Percentiles rank a stretch among this genome's conserved stretches.
Conservation (phyloP, 1,140 invertebrate genomes). For the Megalopta genalis region DNA sequence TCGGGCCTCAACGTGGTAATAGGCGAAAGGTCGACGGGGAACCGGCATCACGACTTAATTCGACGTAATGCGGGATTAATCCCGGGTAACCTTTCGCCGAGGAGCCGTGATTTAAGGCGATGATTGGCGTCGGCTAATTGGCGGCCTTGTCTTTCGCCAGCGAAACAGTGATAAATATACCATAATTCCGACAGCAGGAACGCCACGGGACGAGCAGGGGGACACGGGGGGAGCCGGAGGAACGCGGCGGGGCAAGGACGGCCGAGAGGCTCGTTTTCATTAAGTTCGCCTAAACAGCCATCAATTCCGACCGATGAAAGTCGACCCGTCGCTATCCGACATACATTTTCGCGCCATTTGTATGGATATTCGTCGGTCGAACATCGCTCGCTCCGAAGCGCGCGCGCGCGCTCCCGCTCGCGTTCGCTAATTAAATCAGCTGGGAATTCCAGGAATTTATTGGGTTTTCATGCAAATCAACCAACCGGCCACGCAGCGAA, state of each 20-base stretch:
- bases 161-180: slow-evolving; percentile 46
- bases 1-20: no score
- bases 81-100: slow-evolving; percentile 31
- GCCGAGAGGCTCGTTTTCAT: slow-evolving; percentile 44
- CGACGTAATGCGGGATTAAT: slow-evolving; percentile 42
- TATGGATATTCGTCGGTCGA: slow-evolving; percentile 61
- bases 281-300: slow-evolving; percentile 59
- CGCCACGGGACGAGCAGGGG: not conserved
- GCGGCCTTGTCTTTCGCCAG: slow-evolving; percentile 38
- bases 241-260: slow-evolving; percentile 11
- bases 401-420: slow-evolving; percentile 27
- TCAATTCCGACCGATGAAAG: slow-evolving; percentile 70
- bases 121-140: slow-evolving; percentile 51
- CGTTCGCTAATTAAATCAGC: slow-evolving; percentile 69
- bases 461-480: slow-evolving; percentile 69
- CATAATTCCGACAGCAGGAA: slow-evolving; percentile 23
- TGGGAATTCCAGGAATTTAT: slow-evolving; percentile 66
- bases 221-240: not conserved
- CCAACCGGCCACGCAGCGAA: slow-evolving; percentile 13
- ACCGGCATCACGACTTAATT: slow-evolving; percentile 32
- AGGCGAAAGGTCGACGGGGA: not conserved
- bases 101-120: slow-evolving; percentile 48
- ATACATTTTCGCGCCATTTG: slow-evolving; percentile 68
- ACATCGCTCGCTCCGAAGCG: not conserved
- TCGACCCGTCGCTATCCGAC: slow-evolving; percentile 43